Conservation (phyloP, 2,888 invertebrate genomes). For the Diarsia brunnea region DNA sequence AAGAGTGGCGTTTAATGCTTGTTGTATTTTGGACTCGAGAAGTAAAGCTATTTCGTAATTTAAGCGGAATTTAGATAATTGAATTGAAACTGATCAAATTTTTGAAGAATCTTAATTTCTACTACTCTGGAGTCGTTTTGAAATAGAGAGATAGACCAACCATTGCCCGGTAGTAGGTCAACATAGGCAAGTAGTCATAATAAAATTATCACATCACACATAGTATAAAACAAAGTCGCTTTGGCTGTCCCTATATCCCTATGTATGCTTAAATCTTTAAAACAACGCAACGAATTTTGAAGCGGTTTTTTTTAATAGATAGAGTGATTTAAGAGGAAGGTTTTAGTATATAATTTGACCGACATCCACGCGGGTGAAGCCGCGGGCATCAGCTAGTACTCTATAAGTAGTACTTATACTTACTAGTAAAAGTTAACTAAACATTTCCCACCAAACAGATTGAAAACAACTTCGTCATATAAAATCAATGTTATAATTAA, state of each 20-base stretch:
- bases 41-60: background rate
- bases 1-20: background rate
- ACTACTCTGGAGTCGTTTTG: background rate
- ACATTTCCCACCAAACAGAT: slow-evolving; percentile 3
- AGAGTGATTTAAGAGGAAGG: too few relatives aligned
- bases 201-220: too few relatives aligned
- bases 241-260: too few relatives aligned
- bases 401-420: background rate
- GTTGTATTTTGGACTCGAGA: background rate
- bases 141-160: background rate
- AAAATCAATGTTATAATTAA: slow-evolving; percentile 47
- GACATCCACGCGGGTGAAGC: too few relatives aligned
- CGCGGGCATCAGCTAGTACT: too few relatives aligned
- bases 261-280: too few relatives aligned
- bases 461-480: slow-evolving; percentile 45
- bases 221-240: too few relatives aligned
- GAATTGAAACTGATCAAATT: background rate
- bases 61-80: background rate
- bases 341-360: too few relatives aligned
- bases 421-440: background rate
- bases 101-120: background rate
- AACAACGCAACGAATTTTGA: too few relatives aligned
- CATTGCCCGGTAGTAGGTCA: background rate
- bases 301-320: too few relatives aligned
- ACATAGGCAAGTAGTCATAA: background rate